Evolutionary conservation across 2,113 vertebrate species (phyloP), one percentile per base, ranked within the genome.

Genomic region (Nesogale talazaci): DNA sequence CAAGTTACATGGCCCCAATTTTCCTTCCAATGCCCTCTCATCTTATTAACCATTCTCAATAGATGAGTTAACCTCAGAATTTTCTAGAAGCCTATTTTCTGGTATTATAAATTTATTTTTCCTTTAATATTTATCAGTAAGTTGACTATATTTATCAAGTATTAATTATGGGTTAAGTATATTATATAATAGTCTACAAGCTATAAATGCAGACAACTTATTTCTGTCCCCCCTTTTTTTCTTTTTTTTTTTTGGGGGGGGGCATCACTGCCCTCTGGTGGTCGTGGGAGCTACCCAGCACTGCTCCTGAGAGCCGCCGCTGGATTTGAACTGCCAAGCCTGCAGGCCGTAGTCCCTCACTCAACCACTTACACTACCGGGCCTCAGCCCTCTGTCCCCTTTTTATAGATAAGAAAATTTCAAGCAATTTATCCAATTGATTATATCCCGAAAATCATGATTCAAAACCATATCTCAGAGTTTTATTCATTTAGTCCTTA

Each of bases 11-110:
- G 5, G 38, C 27, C 46, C 42, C 20, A 80, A 59, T 91, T 36
- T 83, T 69, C 70, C 86, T 11, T 87, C n/a, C 15, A 69, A 91
- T 77, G 87, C 77, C 31, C 75, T 46, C 75, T 59, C 70, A 59
- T 8, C 40, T 56, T 88, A 94, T 1, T 70, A 75, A 75, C 36
- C 16, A 85, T 23, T 61, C n/a, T 87, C 22, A 92, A 59, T 63
- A 83, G 16, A 67, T 69, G 31, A 38, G 40, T 22, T 80, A 78
- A 46, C 2, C 4, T 88, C 31, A 59, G 74, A 38, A 86, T 65
- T 90, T 88, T 88, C 82, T 34, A 82, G 36, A 94, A 3, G 29
- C 1, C 83, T 77, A 46, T 92, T 91, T 95, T 89, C 40, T 67
- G 61, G 3, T 69, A 15, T 83, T 56, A 88, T 63, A 92, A 63